Base-by-base conservation (phyloP, 2,888 invertebrate species). In the Stenurella melanura region DNA sequence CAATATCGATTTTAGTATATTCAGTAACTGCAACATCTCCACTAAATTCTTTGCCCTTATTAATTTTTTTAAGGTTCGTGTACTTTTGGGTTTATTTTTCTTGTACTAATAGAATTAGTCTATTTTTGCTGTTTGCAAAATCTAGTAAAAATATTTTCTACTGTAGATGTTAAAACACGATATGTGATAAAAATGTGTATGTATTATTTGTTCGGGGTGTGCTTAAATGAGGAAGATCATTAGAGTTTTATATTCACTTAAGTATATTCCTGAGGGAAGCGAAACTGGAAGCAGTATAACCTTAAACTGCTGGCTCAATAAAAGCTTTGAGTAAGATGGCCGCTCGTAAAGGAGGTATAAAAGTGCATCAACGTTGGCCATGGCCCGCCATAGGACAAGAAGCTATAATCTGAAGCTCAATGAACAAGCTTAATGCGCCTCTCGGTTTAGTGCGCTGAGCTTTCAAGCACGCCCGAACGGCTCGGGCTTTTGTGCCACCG, bases 331-430 rank as follows among this genome's bases (percentile, higher is more conserved):
- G 80, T 86, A 87, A 88, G 87, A 88, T 88, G 87, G 87, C 86
- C 86, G 88, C 86, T 86, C 87, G 86, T 87, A 88, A 88, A 86
- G 85, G 85, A 85, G 85, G 83, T 81, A 84, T 84, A 87, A 87
- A 87, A 87, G 85, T 87, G 87, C 86, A 87, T 86, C 87, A 84
- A 82, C 78, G 86, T 85, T 84, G 82, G 86, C 84, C 85, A 81
- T 83, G 83, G 83, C 82, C 82, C 83, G 85, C 86, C 81, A 88
- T 87, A 87, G 87, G 87, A 87, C 87, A 85, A 87, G 85, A 80
- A 85, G 87, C 86, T 83, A 86, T 88, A 87, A 88, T 87, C 87
- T 84, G 83, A 85, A 86, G 86, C 87, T 87, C 87, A 86, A 87
- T 87, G 87, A 88, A 86, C 85, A 83, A 83, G 86, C 86, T 87